Percentiles rank a stretch among this genome's conserved stretches.
phyloP scores from a whole-genome alignment of 2,797 vertebrate species.

The Chiloscyllium punctatum region DNA sequence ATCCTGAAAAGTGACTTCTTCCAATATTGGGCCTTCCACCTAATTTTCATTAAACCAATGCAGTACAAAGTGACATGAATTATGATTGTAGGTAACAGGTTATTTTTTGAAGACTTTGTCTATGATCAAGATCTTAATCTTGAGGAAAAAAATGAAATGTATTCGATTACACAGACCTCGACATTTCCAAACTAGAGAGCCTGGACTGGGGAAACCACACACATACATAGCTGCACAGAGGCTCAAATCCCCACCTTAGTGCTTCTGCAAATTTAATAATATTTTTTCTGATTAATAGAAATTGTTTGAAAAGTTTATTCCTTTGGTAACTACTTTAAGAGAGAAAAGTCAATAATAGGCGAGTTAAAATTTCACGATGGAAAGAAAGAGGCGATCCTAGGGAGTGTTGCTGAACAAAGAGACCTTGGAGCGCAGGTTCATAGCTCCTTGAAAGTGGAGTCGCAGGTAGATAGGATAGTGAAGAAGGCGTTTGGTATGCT shows the following conservation, averaged over 20 bases:
- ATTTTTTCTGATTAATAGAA: not conserved
- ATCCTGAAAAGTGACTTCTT: not conserved
- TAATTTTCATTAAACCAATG: not conserved
- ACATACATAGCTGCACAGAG: not conserved
- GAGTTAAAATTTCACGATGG: not conserved
- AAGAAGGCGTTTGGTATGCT: too few species aligned
- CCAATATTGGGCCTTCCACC: not conserved
- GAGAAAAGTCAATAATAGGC: not conserved
- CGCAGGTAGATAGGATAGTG: too few species aligned
- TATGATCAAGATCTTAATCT: not conserved
- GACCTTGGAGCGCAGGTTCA: too few species aligned
- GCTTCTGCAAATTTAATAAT: not conserved
- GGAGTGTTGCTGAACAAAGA: too few species aligned
- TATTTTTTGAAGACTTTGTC: not conserved
- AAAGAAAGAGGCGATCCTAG: not conserved
- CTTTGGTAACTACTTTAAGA: not conserved
- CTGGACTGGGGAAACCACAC: not conserved
- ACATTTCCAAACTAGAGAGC: not conserved
- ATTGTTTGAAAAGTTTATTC: not conserved
- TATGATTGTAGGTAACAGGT: not conserved
- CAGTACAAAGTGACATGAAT: not conserved
- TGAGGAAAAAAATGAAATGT: not conserved
- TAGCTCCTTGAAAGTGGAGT: too few species aligned
- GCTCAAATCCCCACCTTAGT: not conserved
- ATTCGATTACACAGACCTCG: not conserved